Base-by-base conservation (phyloP, 2,797 vertebrate genomes). In the Bufotes viridis region DNA sequence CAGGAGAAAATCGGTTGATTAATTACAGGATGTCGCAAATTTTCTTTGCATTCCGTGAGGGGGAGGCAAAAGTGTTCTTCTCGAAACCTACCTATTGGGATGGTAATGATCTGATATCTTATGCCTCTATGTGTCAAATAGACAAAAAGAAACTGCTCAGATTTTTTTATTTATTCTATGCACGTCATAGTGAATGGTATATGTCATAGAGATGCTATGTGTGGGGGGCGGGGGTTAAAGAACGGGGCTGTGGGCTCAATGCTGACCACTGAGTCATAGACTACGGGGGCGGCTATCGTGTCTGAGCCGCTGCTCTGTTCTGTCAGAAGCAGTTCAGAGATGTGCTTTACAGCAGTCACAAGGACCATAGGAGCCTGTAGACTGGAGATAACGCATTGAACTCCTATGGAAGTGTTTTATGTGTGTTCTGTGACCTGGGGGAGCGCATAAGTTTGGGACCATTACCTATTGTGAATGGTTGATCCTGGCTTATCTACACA, bases 1-100 rank as follows among this genome's bases (percentile, higher is more conserved):
- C 95, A 96, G 94, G 94, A 96, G 96, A 96, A 93, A 96, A 94
- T 95, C 93, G 93, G 91, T 94, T 97, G 95, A 97, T 97, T 95
- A 96, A 97, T 97, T 96, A 96, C 93, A 92, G 94, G 94, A 95
- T 95, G 92, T 92, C 94, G 94, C 95, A 93, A 96, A 93, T 95
- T 94, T 96, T 92, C 92, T 94, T 94, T 84, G 95, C 95, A 94
- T 91, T 92, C 93, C 94, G 95, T 94, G 93, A 29, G 55, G 63
- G 58, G 78, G 55, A 70, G 18, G 79, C 51, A 74, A 26, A 26
- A 75, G 78, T 57, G 76, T 80, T 72, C 15, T 72, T 26, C 78
- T 80, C n/a, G 4, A 81, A 49, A 13, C 55, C 85, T 58, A 76
- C 51, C 74, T 53, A 76, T 76, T 76, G 75, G 75, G 75, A 78